Percentiles rank a stretch among this genome's conserved stretches.
phyloP scores from a whole-genome alignment of 2,888 invertebrate genomes.

The Myopa testacea region DNA sequence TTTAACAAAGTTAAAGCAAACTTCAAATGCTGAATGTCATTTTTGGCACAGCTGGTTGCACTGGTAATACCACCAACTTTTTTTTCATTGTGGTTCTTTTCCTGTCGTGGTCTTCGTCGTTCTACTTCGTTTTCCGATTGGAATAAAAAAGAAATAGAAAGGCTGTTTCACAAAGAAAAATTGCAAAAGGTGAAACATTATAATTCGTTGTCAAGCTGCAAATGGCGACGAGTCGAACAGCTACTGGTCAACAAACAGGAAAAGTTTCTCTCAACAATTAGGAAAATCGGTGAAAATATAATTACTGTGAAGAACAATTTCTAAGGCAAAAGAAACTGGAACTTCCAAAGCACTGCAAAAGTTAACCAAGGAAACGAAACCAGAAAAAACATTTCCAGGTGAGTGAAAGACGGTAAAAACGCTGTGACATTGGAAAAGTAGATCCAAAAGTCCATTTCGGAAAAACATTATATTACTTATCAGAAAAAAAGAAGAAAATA shows the following conservation, averaged over 20 bases:
- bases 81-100: slow-evolving; percentile 9
- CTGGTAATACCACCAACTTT: neutral
- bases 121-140: neutral
- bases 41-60: neutral
- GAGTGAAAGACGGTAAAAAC: slow-evolving; percentile 13
- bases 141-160: slow-evolving; percentile 10
- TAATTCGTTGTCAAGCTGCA: slow-evolving; percentile 30
- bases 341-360: slow-evolving; percentile 4
- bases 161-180: slow-evolving; percentile 11
- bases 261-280: slow-evolving; percentile 13
- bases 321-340: neutral
- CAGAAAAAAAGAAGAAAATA: neutral
- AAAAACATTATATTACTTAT: neutral
- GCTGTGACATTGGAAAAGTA: neutral
- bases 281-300: neutral
- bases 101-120: slow-evolving; percentile 1
- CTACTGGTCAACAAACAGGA: slow-evolving; percentile 14
- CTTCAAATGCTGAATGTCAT: too few relatives aligned
- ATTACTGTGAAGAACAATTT: neutral
- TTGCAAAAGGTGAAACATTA: slow-evolving; percentile 18
- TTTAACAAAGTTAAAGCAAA: too few relatives aligned
- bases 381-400: slow-evolving; percentile 23
- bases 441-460: neutral
- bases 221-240: slow-evolving; percentile 34
- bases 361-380: neutral